Evolutionary conservation across 1,140 invertebrate species (phyloP), one percentile per base, ranked within the genome.

Genomic region (Sycophila sp.): DNA sequence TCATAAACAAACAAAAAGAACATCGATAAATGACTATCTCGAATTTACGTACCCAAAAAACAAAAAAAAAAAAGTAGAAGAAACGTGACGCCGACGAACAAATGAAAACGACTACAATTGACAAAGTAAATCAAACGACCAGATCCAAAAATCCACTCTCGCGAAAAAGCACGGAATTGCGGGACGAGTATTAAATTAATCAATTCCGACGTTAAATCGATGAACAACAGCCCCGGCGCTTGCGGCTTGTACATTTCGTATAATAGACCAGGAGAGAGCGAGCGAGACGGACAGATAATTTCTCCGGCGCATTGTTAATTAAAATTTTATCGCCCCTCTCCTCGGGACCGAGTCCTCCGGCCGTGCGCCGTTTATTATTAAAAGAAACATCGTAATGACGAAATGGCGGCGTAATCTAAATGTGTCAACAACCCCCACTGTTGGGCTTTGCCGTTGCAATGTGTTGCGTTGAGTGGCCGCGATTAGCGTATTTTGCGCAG

Each of bases 341-440:
- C 3, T 42, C n/a, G n/a, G n/a, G n/a, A n/a, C n/a, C n/a, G n/a
- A n/a, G n/a, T n/a, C n/a, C n/a, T n/a, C n/a, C n/a, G n/a, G n/a
- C n/a, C n/a, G n/a, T n/a, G n/a, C n/a, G n/a, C n/a, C n/a, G n/a
- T n/a, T n/a, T n/a, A 11, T 47, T 4, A 47, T 47, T 24, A 47
- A 10, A 32, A 53, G 8, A 53, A 53, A 11, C 26, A 53, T 22
- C 28, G 24, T 1, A 24, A 17, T 0, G 10, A 8, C 1, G 8
- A 11, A 17, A n/a, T 19, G 17, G 53, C 11, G 71, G 70, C 65
- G 74, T 74, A 74, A 77, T 77, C 73, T 66, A 76, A 75, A 73
- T 75, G 73, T 76, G 76, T 73, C 76, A 76, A 76, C 76, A 72
- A 72, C 73, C 70, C 72, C 73, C 53, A 6, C n/a, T 17, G 53